A percentile compares a stretch with the other conserved stretches of the same genome.
Conservation (phyloP, 2,888 invertebrate genomes). For the Dynastes tityus region DNA sequence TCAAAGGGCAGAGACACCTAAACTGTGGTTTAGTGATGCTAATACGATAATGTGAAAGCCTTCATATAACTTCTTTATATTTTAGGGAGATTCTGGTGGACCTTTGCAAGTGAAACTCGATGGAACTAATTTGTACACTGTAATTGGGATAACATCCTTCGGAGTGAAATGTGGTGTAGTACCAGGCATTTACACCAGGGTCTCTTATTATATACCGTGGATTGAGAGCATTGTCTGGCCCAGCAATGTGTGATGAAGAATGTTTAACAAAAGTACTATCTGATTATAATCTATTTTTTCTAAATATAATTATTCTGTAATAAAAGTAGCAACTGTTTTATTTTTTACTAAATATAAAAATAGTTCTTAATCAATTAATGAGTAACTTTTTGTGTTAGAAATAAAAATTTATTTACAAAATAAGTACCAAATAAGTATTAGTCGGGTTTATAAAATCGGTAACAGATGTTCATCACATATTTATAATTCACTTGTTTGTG, state of each 20-base stretch:
- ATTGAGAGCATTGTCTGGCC: conserved; percentile 70
- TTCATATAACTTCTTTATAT: conserved; percentile 7
- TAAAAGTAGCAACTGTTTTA: too few species aligned
- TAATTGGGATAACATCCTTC: conserved; percentile 70
- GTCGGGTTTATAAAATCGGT: too few species aligned
- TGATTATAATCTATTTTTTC: background rate
- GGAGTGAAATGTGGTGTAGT: conserved; percentile 66
- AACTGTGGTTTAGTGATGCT: too few species aligned
- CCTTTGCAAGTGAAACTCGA: conserved; percentile 69
- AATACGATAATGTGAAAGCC: too few species aligned
- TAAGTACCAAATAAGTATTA: too few species aligned
- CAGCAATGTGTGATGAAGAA: conserved; percentile 19
- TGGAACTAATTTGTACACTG: conserved; percentile 66
- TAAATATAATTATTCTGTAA: conserved; percentile 53
- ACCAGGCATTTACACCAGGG: conserved; percentile 70
- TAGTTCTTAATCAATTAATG: too few species aligned
- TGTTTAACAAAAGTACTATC: background rate
- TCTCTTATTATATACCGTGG: conserved; percentile 70
- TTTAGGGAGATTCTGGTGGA: conserved; percentile 78
- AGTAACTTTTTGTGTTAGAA: too few species aligned
- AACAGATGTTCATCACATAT: too few species aligned
- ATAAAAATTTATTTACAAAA: too few species aligned
- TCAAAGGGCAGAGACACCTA: too few species aligned
- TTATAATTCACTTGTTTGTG: too few species aligned
- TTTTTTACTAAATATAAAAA: too few species aligned